Evolutionary conservation across 2,113 vertebrate species (phyloP).

Genomic region (Petaurus breviceps): DNA sequence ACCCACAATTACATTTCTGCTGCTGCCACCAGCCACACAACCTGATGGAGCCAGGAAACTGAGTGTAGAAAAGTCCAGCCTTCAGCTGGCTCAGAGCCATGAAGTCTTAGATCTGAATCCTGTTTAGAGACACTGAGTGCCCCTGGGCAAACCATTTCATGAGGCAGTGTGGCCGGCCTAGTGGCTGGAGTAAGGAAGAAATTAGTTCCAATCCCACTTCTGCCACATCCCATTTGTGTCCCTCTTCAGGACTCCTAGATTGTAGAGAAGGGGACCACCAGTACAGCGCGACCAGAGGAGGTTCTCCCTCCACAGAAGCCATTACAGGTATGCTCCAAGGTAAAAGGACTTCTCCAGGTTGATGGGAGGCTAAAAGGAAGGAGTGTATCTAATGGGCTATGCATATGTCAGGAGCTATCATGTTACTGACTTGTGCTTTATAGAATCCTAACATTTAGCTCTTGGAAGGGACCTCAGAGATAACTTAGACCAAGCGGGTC

Average conservation of each 20-base stretch:
- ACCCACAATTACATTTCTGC: background rate
- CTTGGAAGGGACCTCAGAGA: background rate
- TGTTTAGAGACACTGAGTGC: background rate
- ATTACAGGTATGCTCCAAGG: too few relatives aligned
- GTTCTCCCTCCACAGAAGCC: background rate
- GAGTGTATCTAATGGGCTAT: background rate
- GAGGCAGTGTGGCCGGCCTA: background rate
- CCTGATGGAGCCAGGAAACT: background rate
- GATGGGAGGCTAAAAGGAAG: too few relatives aligned
- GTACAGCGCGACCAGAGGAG: background rate
- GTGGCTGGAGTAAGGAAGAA: background rate
- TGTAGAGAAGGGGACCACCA: too few relatives aligned
- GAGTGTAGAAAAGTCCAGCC: background rate
- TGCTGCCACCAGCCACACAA: background rate
- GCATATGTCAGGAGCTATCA: background rate
- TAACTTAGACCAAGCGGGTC: background rate
- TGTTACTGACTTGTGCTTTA: background rate
- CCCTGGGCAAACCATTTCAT: background rate
- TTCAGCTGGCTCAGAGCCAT: background rate
- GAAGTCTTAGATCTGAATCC: background rate
- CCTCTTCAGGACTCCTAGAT: background rate
- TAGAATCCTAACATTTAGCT: background rate
- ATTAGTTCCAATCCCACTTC: background rate
- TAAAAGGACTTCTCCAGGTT: too few relatives aligned
- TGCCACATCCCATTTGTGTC: background rate